phyloP scores from a whole-genome alignment of 2,888 invertebrate species.

The Sceliomorpha sp. region DNA sequence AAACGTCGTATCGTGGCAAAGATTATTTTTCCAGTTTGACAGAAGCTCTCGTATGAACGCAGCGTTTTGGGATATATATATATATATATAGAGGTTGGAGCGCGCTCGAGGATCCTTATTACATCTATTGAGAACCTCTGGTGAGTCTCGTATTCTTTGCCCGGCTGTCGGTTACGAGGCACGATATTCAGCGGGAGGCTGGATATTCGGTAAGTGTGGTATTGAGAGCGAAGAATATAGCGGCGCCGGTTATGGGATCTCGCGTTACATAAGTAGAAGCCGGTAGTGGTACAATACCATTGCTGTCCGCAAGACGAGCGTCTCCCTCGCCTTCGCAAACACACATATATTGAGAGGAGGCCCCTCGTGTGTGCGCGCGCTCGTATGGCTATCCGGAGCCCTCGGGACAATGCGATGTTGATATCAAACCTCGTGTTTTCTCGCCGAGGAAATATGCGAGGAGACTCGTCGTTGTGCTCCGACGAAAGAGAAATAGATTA shows the following conservation, averaged over 20 bases:
- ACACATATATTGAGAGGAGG: slow-evolving; percentile 49
- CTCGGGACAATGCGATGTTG: slow-evolving; percentile 64
- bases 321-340: slow-evolving; percentile 60
- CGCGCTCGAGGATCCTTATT: too few relatives aligned
- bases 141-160: too few relatives aligned
- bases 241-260: slow-evolving; percentile 58
- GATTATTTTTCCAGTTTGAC: too few relatives aligned
- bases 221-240: slow-evolving; percentile 26
- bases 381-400: slow-evolving; percentile 46
- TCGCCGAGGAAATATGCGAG: neutral
- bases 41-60: too few relatives aligned
- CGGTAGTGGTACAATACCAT: slow-evolving; percentile 63
- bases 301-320: slow-evolving; percentile 60
- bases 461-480: neutral
- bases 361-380: slow-evolving; percentile 25
- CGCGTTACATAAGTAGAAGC: slow-evolving; percentile 69
- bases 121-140: too few relatives aligned
- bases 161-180: neutral
- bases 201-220: slow-evolving; percentile 24
- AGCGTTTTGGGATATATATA: too few relatives aligned
- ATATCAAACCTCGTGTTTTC: slow-evolving; percentile 61
- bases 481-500: slow-evolving; percentile 13
- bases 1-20: too few relatives aligned
- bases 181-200: neutral
- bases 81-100: too few relatives aligned